These are phyloP conservation scores for Champsocephalus esox DNA, from an alignment of 2,797 vertebrate genomes.

Conservation along the genomic window DNA sequence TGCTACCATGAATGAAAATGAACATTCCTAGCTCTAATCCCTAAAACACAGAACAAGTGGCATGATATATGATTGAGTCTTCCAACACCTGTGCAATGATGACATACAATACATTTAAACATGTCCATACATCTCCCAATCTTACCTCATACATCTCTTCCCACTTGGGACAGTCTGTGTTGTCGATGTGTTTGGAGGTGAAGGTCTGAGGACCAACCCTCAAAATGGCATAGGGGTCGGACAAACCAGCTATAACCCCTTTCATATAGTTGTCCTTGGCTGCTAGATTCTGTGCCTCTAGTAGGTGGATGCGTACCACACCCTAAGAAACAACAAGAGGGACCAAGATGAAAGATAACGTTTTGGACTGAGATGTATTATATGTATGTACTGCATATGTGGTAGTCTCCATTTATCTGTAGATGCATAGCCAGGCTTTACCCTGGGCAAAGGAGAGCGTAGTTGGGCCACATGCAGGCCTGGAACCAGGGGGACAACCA, in stretches of 20 bases:
- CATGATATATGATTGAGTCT: constrained; percentile 30
- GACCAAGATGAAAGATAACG: neutral
- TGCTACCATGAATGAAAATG: constrained; percentile 45
- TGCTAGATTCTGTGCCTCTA: constrained; percentile 87
- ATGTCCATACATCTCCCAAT: neutral
- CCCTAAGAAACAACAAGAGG: constrained; percentile 79
- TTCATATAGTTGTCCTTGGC: constrained; percentile 92
- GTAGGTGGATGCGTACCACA: constrained; percentile 91
- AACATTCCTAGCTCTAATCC: constrained; percentile 8
- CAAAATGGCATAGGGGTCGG: constrained; percentile 92
- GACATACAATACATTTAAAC: constrained; percentile 20
- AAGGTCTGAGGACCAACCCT: constrained; percentile 93
- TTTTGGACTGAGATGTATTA: neutral
- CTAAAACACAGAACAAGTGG: constrained; percentile 37
- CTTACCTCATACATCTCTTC: constrained; percentile 93
- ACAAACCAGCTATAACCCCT: constrained; percentile 91
- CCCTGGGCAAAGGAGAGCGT: constrained; percentile 92
- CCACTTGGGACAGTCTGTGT: constrained; percentile 91
- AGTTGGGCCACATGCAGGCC: constrained; percentile 90
- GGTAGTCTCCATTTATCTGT: neutral
- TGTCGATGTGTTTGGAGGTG: constrained; percentile 89
- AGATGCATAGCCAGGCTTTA: constrained; percentile 63
- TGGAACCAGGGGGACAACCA: constrained; percentile 90
- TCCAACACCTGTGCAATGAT: neutral
- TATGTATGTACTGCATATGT: neutral